These are phyloP conservation scores for Gonatopus flavifemur DNA, from an alignment of 1,140 invertebrate genomes.

Conservation along the genomic window DNA sequence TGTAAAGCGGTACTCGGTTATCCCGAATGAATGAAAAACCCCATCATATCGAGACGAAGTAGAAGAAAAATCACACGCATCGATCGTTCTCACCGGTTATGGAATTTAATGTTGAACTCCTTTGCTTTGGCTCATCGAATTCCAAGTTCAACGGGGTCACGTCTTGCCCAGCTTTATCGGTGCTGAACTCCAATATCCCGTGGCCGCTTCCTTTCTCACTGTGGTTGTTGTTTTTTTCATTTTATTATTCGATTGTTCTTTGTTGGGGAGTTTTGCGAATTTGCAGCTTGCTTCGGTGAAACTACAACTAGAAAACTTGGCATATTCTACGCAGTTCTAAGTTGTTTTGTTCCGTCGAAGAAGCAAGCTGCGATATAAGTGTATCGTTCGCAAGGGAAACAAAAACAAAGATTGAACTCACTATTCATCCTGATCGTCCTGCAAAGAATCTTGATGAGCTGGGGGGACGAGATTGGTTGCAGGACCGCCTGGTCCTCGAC, in stretches of 20 bases:
- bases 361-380: too few species aligned
- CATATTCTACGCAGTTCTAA: too few species aligned
- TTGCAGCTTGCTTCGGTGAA: too few species aligned
- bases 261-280: too few species aligned
- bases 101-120: slow-evolving; percentile 71
- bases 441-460: slow-evolving; percentile 48
- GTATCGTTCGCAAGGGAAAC: too few species aligned
- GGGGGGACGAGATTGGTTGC: slow-evolving; percentile 47
- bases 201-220: slow-evolving; percentile 63
- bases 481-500: slow-evolving; percentile 44
- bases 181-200: slow-evolving; percentile 81
- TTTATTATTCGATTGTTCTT: too few species aligned
- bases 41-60: slow-evolving; percentile 5
- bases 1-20: background rate
- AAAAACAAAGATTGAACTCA: slow-evolving; percentile 33
- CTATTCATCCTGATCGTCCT: slow-evolving; percentile 57
- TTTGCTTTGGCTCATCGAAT: slow-evolving; percentile 70
- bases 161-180: slow-evolving; percentile 85
- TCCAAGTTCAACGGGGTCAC: slow-evolving; percentile 84
- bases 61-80: slow-evolving; percentile 1
- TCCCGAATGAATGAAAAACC: background rate
- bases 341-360: too few species aligned
- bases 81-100: slow-evolving; percentile 66
- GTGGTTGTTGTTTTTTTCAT: slow-evolving; percentile 8
- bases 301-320: too few species aligned